A percentile compares a stretch with the other conserved stretches of the same genome.
phyloP scores from a whole-genome alignment of 2,113 vertebrate genomes.

The Tachysurus vachellii region DNA sequence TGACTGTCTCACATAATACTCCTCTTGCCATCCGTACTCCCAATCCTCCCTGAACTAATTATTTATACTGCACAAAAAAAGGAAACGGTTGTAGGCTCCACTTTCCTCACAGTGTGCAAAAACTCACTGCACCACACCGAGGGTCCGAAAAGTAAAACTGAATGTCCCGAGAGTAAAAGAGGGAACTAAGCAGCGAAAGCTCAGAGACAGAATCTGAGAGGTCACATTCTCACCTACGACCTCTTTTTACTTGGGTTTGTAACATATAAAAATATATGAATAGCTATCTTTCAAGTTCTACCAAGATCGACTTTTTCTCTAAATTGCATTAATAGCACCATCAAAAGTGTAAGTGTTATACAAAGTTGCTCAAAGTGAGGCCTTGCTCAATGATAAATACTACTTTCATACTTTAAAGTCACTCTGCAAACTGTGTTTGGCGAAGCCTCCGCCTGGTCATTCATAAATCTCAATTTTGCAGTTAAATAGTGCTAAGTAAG shows the following conservation, averaged over 20 bases:
- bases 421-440: slow-evolving; percentile 38
- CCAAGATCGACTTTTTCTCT: neutral
- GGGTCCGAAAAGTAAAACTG: slow-evolving; percentile 18
- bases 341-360: slow-evolving; percentile 34
- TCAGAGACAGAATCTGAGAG: neutral
- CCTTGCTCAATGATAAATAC: slow-evolving; percentile 32
- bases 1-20: slow-evolving; percentile 42
- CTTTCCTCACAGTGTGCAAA: slow-evolving; percentile 35
- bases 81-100: slow-evolving; percentile 29
- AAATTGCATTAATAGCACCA: slow-evolving; percentile 33
- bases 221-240: neutral
- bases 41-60: slow-evolving; percentile 50
- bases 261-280: slow-evolving; percentile 18
- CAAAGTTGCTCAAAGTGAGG: slow-evolving; percentile 28
- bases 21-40: slow-evolving; percentile 35
- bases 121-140: neutral
- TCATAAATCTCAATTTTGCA: slow-evolving; percentile 55
- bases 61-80: slow-evolving; percentile 54
- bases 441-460: slow-evolving; percentile 41
- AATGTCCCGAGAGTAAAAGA: slow-evolving; percentile 4
- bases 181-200: neutral
- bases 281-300: slow-evolving; percentile 6
- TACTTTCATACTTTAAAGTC: slow-evolving; percentile 44
- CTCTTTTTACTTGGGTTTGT: neutral
- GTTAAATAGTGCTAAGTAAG: slow-evolving; percentile 53